Conservation (phyloP, 2,888 invertebrate genomes). For the Eretmocerus hayati region DNA sequence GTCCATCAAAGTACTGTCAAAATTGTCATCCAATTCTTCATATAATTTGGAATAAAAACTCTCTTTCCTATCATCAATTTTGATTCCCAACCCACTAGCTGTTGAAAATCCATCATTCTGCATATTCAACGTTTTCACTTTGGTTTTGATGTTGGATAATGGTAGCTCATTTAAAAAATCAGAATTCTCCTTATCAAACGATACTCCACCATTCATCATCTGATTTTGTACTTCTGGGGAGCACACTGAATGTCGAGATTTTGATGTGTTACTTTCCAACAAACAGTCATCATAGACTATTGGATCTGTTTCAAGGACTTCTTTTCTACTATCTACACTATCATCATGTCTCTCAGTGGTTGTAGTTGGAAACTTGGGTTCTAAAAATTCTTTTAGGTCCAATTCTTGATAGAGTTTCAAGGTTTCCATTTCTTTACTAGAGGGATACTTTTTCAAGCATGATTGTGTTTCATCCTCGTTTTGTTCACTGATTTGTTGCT, state of each 20-base stretch:
- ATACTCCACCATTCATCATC: no score
- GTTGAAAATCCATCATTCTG: slow-evolving; percentile 34
- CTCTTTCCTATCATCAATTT: slow-evolving; percentile 1
- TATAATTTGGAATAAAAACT: neutral
- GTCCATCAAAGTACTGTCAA: neutral
- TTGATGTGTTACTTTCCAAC: no score
- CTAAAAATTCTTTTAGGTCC: slow-evolving; percentile 8
- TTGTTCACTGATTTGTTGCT: no score
- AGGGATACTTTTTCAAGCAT: neutral
- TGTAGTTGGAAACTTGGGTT: slow-evolving; percentile 6
- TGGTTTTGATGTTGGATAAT: slow-evolving; percentile 9
- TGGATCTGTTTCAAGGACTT: no score
- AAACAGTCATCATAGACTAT: no score
- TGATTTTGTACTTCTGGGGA: no score
- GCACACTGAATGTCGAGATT: no score
- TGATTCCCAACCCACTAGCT: slow-evolving; percentile 42
- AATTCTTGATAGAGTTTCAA: slow-evolving; percentile 10
- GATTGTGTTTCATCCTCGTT: slow-evolving; percentile 8
- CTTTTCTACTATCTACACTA: no score
- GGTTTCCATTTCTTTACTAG: slow-evolving; percentile 1
- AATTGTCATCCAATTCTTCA: neutral
- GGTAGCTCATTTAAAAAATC: no score
- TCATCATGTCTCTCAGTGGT: neutral
- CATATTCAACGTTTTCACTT: no score
- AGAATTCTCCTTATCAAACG: no score